phyloP scores from a whole-genome alignment of 2,113 vertebrate genomes.

The Gambusia affinis region DNA sequence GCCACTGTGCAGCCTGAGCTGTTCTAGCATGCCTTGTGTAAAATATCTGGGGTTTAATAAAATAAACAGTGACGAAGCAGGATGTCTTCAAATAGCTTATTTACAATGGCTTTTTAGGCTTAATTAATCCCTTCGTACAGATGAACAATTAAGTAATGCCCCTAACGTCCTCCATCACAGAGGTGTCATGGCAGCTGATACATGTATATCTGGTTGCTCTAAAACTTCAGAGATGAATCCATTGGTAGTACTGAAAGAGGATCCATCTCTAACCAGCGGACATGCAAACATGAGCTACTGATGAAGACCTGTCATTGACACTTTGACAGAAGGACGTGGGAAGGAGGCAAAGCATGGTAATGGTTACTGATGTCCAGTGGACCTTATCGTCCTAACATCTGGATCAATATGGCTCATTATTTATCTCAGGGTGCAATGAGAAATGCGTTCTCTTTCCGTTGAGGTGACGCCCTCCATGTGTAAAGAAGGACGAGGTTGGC shows the following conservation, averaged over 20 bases:
- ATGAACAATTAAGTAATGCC: background rate
- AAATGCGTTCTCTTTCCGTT: constrained; percentile 57
- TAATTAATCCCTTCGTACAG: constrained; percentile 15
- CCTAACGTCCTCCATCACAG: background rate
- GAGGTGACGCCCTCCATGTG: constrained; percentile 18
- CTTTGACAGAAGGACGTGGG: constrained; percentile 29
- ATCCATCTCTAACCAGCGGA: constrained; percentile 54
- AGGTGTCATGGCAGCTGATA: background rate
- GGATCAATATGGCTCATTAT: constrained; percentile 63
- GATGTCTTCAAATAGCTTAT: constrained; percentile 16
- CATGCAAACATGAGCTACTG: constrained; percentile 58
- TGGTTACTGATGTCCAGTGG: constrained; percentile 45
- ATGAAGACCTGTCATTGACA: constrained; percentile 64
- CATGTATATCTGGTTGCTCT: constrained; percentile 18
- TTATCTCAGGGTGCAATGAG: constrained; percentile 58
- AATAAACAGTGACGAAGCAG: constrained; percentile 34
- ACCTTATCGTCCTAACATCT: constrained; percentile 38
- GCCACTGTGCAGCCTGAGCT: background rate
- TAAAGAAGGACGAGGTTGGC: constrained; percentile 30
- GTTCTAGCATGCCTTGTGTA: constrained; percentile 11
- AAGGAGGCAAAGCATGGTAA: constrained; percentile 29
- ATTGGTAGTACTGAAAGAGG: constrained; percentile 50
- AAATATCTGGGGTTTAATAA: constrained; percentile 47
- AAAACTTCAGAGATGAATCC: constrained; percentile 8
- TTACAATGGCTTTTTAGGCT: constrained; percentile 19